Evolutionary conservation across 2,888 invertebrate genomes (phyloP).

Genomic region (Dioctria rufipes): DNA sequence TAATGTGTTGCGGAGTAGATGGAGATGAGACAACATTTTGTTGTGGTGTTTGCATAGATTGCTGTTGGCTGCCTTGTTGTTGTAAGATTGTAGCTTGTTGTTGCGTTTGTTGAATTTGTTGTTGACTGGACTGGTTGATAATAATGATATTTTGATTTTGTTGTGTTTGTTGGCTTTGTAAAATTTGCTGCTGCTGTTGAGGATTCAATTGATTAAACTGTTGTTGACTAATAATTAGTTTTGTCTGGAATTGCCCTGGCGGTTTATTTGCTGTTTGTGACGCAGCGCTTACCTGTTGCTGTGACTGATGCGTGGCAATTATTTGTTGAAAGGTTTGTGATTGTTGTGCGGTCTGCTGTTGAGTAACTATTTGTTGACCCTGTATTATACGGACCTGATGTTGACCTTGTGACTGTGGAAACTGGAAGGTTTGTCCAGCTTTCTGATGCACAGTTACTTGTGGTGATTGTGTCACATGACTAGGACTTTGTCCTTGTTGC

Average conservation of each 20-base stretch:
- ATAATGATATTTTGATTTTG: slow-evolving; percentile 71
- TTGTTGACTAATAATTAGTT: slow-evolving; percentile 75
- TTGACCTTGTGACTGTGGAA: slow-evolving; percentile 35
- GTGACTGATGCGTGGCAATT: slow-evolving; percentile 60
- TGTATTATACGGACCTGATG: slow-evolving; percentile 62
- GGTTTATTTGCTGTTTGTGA: slow-evolving; percentile 61
- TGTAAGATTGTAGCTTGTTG: slow-evolving; percentile 60
- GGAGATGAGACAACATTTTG: slow-evolving; percentile 38
- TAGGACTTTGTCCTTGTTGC: slow-evolving; percentile 55
- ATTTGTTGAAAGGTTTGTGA: slow-evolving; percentile 60
- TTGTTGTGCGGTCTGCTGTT: slow-evolving; percentile 59
- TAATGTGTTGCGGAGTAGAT: slow-evolving; percentile 60
- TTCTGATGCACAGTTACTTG: slow-evolving; percentile 56
- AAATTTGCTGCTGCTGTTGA: slow-evolving; percentile 73
- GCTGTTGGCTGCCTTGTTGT: slow-evolving; percentile 62
- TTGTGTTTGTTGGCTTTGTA: slow-evolving; percentile 71
- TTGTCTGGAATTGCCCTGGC: slow-evolving; percentile 60
- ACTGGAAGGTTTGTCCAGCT: slow-evolving; percentile 61
- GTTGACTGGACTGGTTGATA: slow-evolving; percentile 69
- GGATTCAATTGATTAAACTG: slow-evolving; percentile 77
- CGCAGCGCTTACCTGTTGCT: slow-evolving; percentile 63
- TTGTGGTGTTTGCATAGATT: slow-evolving; percentile 13
- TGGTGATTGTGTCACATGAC: slow-evolving; percentile 55
- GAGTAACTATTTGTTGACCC: slow-evolving; percentile 61
- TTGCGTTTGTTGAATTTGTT: slow-evolving; percentile 71